These are phyloP conservation scores for Mimumesa dahlbomi DNA, from an alignment of 2,888 invertebrate species.

Conservation along the genomic window DNA sequence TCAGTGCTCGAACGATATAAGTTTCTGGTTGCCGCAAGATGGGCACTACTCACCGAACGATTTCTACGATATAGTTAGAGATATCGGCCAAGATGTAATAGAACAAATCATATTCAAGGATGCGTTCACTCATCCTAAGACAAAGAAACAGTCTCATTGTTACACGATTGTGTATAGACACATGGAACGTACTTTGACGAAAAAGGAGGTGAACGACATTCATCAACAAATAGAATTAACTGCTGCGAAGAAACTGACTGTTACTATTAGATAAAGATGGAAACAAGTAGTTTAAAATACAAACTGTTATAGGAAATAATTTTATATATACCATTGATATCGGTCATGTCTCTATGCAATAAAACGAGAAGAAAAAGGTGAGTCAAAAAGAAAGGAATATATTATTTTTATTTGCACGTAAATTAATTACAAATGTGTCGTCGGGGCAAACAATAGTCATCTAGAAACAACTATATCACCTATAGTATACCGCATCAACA, in stretches of 20 bases:
- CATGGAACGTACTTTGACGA: constrained; percentile 92
- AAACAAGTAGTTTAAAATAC: constrained; percentile 23
- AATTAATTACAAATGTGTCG: constrained; percentile 74
- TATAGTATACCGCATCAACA: constrained; percentile 53
- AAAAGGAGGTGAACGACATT: constrained; percentile 92
- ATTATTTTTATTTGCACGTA: constrained; percentile 74
- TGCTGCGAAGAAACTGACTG: constrained; percentile 73
- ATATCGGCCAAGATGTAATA: constrained; percentile 93
- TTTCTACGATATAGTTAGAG: constrained; percentile 95
- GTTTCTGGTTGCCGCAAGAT: constrained; percentile 95
- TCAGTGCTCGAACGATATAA: constrained; percentile 94
- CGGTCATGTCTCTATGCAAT: no score
- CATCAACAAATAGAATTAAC: constrained; percentile 88
- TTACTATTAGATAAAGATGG: constrained; percentile 58
- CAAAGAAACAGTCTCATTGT: constrained; percentile 90
- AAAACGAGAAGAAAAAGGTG: not conserved
- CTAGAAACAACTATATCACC: constrained; percentile 67
- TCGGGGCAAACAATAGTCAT: constrained; percentile 70
- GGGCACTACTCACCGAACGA: constrained; percentile 89
- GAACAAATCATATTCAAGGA: constrained; percentile 95
- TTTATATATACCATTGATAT: not conserved
- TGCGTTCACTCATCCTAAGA: constrained; percentile 93
- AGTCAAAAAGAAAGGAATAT: constrained; percentile 70
- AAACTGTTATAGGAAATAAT: no score
- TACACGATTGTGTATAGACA: constrained; percentile 96